Base-by-base conservation (phyloP, 2,888 invertebrate genomes). In the Reticulitermes lucifugus region DNA sequence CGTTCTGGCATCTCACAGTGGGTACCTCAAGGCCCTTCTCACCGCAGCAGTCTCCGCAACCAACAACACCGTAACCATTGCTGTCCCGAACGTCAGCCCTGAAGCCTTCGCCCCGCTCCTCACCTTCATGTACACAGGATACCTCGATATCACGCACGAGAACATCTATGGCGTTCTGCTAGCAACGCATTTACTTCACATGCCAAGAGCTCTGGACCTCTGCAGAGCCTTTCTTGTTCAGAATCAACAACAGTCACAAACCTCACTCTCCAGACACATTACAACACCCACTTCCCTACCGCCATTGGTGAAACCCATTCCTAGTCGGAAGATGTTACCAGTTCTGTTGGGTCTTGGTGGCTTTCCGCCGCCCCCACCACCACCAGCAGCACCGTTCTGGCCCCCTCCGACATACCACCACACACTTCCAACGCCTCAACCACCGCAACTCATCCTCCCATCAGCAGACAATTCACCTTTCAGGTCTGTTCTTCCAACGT, bases 91-190 rank as follows among this genome's bases (percentile, higher is more conserved):
- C 89, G 91, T 94, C 7, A 93, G 93, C 86, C 91, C 93, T 1
- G 93, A 93, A 87, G 88, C 88, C 21, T 85, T 86, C 84, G 87
- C 86, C 3, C 86, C 94, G 0, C 90, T 96, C 9, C 90, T 96
- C 60, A 94, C 94, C 41, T 95, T 95, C 91, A 95, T 96, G 95
- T 95, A 95, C 90, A 95, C 95, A 10, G 95, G 95, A 41, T 94
- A 93, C 88, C 90, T 96, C 88, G 95, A 95, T 89, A 91, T 95
- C 46, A 95, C 93, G 87, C 91, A 94, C 87, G 93, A 94, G 85
- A 95, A 95, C 90, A 95, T 95, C 87, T 95, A 95, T 91, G 94
- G 94, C 88, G 94, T 95, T 75, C 90, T 95, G 18, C 90, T 95
- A 86, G 95, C 95, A 9, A 95, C 95, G 18, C 95, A 95, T 90